Conservation (phyloP, 2,888 invertebrate species). For the Acanthosepion lycidas region DNA sequence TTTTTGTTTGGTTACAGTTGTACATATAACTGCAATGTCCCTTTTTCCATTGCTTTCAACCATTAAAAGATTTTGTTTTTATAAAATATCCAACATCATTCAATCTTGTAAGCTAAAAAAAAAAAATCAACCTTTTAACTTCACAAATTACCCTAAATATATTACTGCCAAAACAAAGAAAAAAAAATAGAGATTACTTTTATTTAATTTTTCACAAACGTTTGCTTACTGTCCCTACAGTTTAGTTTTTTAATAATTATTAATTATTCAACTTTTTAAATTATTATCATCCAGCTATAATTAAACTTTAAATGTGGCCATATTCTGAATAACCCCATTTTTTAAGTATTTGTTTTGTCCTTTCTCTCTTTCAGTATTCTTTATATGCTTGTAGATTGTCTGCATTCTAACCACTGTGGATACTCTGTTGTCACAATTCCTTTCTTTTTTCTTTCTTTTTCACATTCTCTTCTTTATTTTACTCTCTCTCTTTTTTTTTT, state of each 20-base stretch:
- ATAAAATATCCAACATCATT: not conserved
- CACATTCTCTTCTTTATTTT: not conserved
- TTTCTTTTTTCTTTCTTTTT: not conserved
- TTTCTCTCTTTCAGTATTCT: not conserved
- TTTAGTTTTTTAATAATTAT: constrained; percentile 17
- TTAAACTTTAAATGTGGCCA: not conserved
- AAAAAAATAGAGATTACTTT: not conserved
- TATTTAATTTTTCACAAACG: not conserved
- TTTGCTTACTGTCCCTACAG: not conserved
- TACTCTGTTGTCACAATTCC: not conserved
- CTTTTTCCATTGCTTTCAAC: not conserved
- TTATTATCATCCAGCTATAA: not conserved
- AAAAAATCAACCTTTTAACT: not conserved
- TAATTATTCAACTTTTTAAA: not conserved
- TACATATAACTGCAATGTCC: not conserved
- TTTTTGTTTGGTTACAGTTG: not conserved
- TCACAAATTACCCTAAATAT: not conserved
- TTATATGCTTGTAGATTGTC: constrained; percentile 9
- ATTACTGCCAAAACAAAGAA: constrained; percentile 33
- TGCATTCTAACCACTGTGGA: not conserved
- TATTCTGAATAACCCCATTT: not conserved
- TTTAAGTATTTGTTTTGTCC: not conserved
- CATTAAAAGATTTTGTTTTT: not conserved
- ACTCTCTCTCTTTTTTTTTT: not conserved
- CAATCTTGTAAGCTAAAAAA: not conserved